Evolutionary conservation across 2,888 invertebrate genomes (phyloP).

Genomic region (Melanargia galathea): DNA sequence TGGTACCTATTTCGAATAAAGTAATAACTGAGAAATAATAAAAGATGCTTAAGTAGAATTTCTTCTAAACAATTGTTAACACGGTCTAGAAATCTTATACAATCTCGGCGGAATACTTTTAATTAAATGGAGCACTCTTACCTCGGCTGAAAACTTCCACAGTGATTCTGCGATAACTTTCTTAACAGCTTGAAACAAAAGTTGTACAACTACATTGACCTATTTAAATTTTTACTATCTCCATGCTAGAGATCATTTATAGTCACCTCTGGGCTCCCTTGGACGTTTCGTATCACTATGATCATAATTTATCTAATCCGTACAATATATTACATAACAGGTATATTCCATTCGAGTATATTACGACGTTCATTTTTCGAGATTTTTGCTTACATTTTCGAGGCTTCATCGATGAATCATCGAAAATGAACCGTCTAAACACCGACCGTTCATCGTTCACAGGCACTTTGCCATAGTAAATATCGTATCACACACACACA

Average conservation of each 20-base stretch:
- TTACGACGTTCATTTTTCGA: too few relatives aligned
- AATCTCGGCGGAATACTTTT: slow-evolving; percentile 40
- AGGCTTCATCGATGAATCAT: too few relatives aligned
- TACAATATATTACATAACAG: too few relatives aligned
- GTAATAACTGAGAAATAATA: not conserved
- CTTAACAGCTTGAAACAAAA: slow-evolving; percentile 30
- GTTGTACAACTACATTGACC: slow-evolving; percentile 26
- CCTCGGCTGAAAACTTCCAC: slow-evolving; percentile 32
- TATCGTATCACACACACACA: too few relatives aligned
- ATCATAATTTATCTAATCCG: too few relatives aligned
- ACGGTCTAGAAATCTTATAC: slow-evolving; percentile 30
- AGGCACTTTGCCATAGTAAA: too few relatives aligned
- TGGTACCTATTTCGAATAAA: not conserved
- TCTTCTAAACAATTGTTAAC: slow-evolving; percentile 15
- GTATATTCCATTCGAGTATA: too few relatives aligned
- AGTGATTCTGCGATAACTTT: slow-evolving; percentile 28
- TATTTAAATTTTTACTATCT: slow-evolving; percentile 2
- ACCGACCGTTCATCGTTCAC: too few relatives aligned
- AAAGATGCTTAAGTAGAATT: slow-evolving; percentile 9
- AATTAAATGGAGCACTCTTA: slow-evolving; percentile 43
- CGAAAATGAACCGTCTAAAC: too few relatives aligned
- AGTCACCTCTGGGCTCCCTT: too few relatives aligned
- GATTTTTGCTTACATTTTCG: too few relatives aligned
- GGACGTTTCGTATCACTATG: too few relatives aligned
- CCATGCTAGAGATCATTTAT: not conserved